A percentile compares a stretch with the other conserved stretches of the same genome.
These are phyloP conservation scores for Bolborhynchus lineola DNA, from an alignment of 2,113 vertebrate genomes.

Conservation along the genomic window DNA sequence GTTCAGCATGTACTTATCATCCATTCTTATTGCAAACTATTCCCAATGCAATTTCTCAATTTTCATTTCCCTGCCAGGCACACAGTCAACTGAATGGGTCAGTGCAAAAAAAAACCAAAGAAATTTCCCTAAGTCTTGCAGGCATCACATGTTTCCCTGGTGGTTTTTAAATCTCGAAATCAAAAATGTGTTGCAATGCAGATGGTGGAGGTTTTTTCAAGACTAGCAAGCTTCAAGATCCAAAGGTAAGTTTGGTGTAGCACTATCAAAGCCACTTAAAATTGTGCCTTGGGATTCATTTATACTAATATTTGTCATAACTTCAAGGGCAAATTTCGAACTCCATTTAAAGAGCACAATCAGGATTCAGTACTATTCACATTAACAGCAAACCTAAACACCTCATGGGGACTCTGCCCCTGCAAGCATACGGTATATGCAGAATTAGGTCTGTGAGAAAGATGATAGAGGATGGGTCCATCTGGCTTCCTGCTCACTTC, in stretches of 20 bases:
- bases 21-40: not conserved
- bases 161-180: not conserved
- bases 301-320: not conserved
- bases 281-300: not conserved
- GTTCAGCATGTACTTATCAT: not conserved
- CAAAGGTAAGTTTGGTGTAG: not conserved
- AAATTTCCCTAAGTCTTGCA: not conserved
- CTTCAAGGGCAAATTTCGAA: not conserved
- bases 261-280: not conserved
- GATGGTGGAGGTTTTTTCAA: not conserved
- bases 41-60: not conserved
- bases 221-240: not conserved
- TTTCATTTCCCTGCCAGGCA: not conserved
- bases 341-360: not conserved
- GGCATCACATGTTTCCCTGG: not conserved
- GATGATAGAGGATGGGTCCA: not conserved
- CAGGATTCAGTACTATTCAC: not conserved
- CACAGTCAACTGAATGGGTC: rapidly evolving
- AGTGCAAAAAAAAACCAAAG: not conserved
- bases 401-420: not conserved
- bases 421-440: not conserved
- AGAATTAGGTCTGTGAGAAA: not conserved
- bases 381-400: not conserved
- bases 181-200: not conserved
- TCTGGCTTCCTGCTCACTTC: not conserved